These are phyloP conservation scores for Nephrocerus scutellatus DNA, from an alignment of 2,888 invertebrate genomes.

Conservation along the genomic window DNA sequence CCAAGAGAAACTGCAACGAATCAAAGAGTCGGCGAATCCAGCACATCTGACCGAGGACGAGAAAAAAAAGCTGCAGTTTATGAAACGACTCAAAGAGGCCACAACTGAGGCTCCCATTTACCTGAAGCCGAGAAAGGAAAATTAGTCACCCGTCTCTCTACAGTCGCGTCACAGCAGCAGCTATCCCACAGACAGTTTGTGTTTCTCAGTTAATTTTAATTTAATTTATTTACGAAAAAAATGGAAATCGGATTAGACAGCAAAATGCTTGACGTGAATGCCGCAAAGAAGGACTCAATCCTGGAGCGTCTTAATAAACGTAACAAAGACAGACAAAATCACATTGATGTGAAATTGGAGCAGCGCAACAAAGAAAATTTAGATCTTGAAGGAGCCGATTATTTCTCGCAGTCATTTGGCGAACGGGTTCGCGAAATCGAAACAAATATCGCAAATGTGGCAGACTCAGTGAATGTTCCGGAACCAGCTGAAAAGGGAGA, in stretches of 20 bases:
- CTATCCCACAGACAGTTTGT: too few relatives aligned
- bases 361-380: constrained; percentile 38
- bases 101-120: constrained; percentile 31
- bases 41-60: constrained; percentile 28
- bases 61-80: constrained; percentile 35
- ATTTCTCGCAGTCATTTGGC: constrained; percentile 63
- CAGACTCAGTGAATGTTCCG: constrained; percentile 19
- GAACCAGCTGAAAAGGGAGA: constrained; percentile 46
- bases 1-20: constrained; percentile 43
- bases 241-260: neutral
- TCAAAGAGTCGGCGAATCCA: constrained; percentile 27
- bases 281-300: constrained; percentile 36
- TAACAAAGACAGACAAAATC: constrained; percentile 44
- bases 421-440: constrained; percentile 61
- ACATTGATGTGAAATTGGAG: constrained; percentile 41
- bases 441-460: constrained; percentile 52
- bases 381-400: constrained; percentile 51
- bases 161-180: too few relatives aligned
- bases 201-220: too few relatives aligned
- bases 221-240: too few relatives aligned
- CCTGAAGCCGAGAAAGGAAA: constrained; percentile 25
- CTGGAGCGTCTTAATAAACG: constrained; percentile 44
- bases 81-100: constrained; percentile 36
- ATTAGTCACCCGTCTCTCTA: too few relatives aligned
- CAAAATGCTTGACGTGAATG: constrained; percentile 19